Base-by-base conservation (phyloP, 1,140 invertebrate species). In the Heliothis subflexa region DNA sequence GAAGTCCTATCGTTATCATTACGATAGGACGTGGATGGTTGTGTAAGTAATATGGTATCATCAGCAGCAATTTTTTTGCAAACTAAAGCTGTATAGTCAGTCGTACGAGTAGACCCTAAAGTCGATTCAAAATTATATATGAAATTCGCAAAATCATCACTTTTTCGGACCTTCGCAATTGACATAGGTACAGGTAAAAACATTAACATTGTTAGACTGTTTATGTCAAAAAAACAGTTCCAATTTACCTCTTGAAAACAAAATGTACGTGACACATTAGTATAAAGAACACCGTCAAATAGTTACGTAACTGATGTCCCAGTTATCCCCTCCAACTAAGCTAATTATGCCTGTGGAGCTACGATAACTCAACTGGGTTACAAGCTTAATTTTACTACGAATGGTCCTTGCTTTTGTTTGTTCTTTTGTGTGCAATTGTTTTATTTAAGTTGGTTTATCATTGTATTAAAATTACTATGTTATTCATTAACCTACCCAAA, bases 341-440 rank as follows among this genome's bases (percentile, higher is more conserved):
- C 18, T 57, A 57, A 57, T 57, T 57, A 57, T 57, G 55, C 55
- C 18, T 21, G 55, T 25, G 55, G 55, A 57, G 55, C 55, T 25
- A 12, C 55, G 55, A 57, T 57, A 57, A 25, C 55, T 57, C 55
- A 57, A 57, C 55, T 57, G 55, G 55, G 55, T 57, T 57, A 57
- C 9, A 25, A 21, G 18, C 12, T 57, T 21, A 57, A 57, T 57
- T 57, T 57, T 57, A 57, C 21, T 18, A 25, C 55, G 21, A 3
- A 9, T 25, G 11, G 55, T 57, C 55, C 55, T 57, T 57, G 55
- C 18, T 25, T 18, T 16, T 57, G 18, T 21, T 21, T 57, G 18
- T 25, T 55, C 52, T 55, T 55, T 55, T 18, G n/a, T 18, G 18
- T 55, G 16, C 0, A 55, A 54, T 16, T 16, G 7, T 7, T 5